phyloP scores from a whole-genome alignment of 2,797 vertebrate species.

The Sebastiscus tertius region DNA sequence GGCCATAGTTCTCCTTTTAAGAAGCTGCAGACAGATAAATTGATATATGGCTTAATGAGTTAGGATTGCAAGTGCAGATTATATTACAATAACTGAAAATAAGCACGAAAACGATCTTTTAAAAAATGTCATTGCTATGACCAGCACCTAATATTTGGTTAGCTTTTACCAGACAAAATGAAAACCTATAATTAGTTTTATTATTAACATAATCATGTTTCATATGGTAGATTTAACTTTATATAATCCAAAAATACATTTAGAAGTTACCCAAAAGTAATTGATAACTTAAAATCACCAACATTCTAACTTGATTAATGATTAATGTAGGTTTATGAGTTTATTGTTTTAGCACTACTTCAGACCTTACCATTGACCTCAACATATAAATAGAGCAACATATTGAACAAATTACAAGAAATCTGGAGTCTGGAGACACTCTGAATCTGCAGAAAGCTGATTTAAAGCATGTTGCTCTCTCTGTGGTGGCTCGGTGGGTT shows the following conservation, averaged over 20 bases:
- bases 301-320: background rate
- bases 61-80: background rate
- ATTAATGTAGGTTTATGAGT: background rate
- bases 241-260: background rate
- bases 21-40: background rate
- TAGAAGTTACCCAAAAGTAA: background rate
- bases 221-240: background rate
- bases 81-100: background rate
- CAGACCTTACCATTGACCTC: background rate
- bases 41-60: background rate
- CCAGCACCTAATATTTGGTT: background rate
- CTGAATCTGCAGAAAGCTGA: background rate
- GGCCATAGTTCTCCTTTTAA: background rate
- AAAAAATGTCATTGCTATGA: background rate
- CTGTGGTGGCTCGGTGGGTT: background rate
- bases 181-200: background rate
- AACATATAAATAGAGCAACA: background rate
- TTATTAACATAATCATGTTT: background rate
- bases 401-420: background rate
- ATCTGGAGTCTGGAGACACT: background rate
- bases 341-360: background rate
- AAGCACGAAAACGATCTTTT: background rate
- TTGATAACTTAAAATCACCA: background rate
- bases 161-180: background rate
- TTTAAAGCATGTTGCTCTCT: background rate